A percentile compares a stretch with the other conserved stretches of the same genome.
phyloP scores from a whole-genome alignment of 2,113 vertebrate species.

The Verasper variegatus region DNA sequence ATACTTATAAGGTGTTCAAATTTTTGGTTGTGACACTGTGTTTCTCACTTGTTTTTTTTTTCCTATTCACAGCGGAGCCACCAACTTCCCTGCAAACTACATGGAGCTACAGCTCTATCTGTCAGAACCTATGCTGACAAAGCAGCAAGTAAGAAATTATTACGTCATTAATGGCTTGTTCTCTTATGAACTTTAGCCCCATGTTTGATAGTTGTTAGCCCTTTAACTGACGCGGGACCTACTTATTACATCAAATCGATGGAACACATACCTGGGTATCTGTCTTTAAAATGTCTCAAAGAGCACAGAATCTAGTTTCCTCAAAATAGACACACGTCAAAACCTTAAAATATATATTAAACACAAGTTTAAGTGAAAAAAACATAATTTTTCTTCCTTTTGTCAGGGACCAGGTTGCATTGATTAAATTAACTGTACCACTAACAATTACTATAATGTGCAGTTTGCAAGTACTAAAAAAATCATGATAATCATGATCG shows the following conservation, averaged over 20 bases:
- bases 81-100: constrained; percentile 86
- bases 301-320: background rate
- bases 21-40: background rate
- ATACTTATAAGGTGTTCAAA: background rate
- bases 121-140: constrained; percentile 91
- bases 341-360: too few relatives aligned
- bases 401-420: too few relatives aligned
- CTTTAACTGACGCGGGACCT: background rate
- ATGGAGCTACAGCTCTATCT: constrained; percentile 81
- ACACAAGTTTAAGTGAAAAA: too few relatives aligned
- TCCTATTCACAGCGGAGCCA: constrained; percentile 81
- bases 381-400: too few relatives aligned
- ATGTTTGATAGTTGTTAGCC: background rate
- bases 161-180: background rate
- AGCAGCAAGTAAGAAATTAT: constrained; percentile 81
- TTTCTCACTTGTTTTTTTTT: rapidly evolving
- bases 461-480: too few relatives aligned
- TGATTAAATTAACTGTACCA: too few relatives aligned
- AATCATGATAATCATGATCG: too few relatives aligned
- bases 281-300: background rate
- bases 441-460: too few relatives aligned
- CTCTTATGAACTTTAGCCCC: constrained; percentile 10
- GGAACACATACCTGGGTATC: background rate
- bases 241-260: background rate
- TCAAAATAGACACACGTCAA: background rate